These are phyloP conservation scores for Dendronephthya gigantea DNA, from an alignment of 64 coral and sea anemone species.

Conservation along the genomic window DNA sequence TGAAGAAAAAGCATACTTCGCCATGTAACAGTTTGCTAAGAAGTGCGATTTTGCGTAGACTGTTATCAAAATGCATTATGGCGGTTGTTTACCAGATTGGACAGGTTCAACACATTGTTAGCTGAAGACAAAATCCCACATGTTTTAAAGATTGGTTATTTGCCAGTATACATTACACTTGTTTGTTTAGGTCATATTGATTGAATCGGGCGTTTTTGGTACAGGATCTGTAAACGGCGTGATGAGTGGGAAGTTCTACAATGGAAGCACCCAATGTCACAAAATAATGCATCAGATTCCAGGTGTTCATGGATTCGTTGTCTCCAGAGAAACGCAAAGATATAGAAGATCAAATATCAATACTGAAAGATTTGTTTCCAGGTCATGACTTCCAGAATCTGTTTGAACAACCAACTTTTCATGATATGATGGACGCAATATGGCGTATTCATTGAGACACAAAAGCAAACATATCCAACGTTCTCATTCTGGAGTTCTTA, in stretches of 20 bases:
- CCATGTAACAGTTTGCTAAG: not conserved
- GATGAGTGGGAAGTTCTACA: conserved; percentile 22
- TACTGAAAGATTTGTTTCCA: not conserved
- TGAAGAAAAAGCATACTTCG: not conserved
- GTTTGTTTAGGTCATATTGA: conserved; percentile 12
- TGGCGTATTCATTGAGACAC: not conserved
- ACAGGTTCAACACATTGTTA: conserved; percentile 19
- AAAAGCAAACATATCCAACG: not conserved
- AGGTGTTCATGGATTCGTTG: not conserved
- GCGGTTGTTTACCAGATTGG: not conserved
- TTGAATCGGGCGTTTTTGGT: conserved; percentile 30
- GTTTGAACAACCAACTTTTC: not conserved
- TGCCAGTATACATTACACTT: not conserved
- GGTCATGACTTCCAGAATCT: not conserved
- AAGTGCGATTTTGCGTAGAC: not conserved
- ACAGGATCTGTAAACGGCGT: conserved; percentile 12
- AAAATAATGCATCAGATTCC: conserved; percentile 25
- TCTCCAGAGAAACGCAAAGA: conserved; percentile 13
- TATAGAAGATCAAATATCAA: conserved; percentile 8
- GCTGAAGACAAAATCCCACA: not conserved
- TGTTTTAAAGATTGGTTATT: conserved; percentile 16
- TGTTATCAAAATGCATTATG: conserved; percentile 3
- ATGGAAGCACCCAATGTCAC: conserved; percentile 20
- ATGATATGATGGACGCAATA: not conserved
- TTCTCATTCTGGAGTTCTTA: conserved; percentile 7